Base-by-base conservation (phyloP, 2,797 vertebrate genomes). In the Ambastaia sidthimunki region DNA sequence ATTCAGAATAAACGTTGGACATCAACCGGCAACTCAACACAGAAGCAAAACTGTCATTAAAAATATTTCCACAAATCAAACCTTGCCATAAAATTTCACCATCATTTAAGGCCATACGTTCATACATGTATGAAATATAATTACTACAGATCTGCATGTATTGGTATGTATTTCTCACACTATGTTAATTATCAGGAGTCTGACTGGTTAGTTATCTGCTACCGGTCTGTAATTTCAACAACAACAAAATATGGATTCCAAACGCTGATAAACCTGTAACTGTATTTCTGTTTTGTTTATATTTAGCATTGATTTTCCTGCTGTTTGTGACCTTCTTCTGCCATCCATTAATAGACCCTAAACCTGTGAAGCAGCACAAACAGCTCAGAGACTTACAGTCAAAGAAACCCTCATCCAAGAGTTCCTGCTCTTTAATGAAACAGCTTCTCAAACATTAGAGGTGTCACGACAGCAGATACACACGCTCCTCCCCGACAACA, bases 381-480 rank as follows among this genome's bases (percentile, higher is more conserved):
- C 2, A 28, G 62, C 48, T 31, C 44, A 47, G 10, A 31, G 18
- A 52, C 25, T 11, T 18, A 54, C 55, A 62, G 28, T 13, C 10
- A 6, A 21, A 44, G 34, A 66, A 52, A 67, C 31, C 73, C 50
- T 31, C 3, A 19, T 18, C 41, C 31, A 34, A 19, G 48, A 73
- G 34, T 44, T 15, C 19, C 19, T 34, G n/a, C 59, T 65, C 60
- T 25, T 63, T 83, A 71, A 78, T 81, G 54, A 75, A 81, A 81
- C 78, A 31, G 57, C 69, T 81, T 84, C 79, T 71, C 41, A 50
- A 73, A 65, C 63, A 76, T 75, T 54, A 60, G 18, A 28, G 41
- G 67, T 71, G 75, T 57, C 78, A 82, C 16, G 55, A 10, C 19
- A 34, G 69, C 83, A 81, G 81, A 80, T 79, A 77, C 44, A 44